Evolutionary conservation across 1,140 invertebrate genomes (phyloP), one percentile per base, ranked within the genome.

Genomic region (Meloidogyne hapla): DNA sequence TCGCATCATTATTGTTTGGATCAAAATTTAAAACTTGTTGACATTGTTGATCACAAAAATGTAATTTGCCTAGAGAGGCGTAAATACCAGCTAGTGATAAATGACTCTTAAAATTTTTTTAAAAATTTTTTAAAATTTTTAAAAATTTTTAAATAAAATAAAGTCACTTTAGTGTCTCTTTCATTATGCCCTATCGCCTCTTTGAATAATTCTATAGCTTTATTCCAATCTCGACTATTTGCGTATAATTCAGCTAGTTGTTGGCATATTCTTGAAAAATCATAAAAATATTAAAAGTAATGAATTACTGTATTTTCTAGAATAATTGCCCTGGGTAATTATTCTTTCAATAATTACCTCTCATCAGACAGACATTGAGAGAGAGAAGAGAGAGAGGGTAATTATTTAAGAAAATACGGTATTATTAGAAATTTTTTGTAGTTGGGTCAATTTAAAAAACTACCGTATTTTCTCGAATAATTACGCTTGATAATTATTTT

Each of bases 1-100:
- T 93, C 2, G 94, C 94, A 38, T 92, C 91, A 88, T 96, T 93
- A 88, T 96, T 95, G 79, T 94, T 93, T 25, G 92, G 91, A 85
- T 96, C 94, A 6, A 92, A 90, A 78, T 92, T 92, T 18, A 97
- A 88, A 21, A 98, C 89, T 8, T 92, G 91, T 56, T 92, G 90
- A 85, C 94, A 95, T 4, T 92, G 93, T 83, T 94, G 91, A 78
- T 94, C 71, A 66, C 76, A 77, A 42, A 77, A 45, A 28, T 77
- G 93, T 28, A 91, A 82, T 77, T 91, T 90, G 61, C 87, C 88
- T 9, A 87, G 84, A 12, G 69, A 65, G 5, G 26, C 62, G 38
- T 73, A 85, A 88, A 86, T 68, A n/a, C 68, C 65, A 15, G 85
- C 85, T 28, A 87, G 76, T 10, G 69, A 61, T 18, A 87, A 25